phyloP scores from a whole-genome alignment of 92 coral and sea anemone genomes.

The Muricea muricata region DNA sequence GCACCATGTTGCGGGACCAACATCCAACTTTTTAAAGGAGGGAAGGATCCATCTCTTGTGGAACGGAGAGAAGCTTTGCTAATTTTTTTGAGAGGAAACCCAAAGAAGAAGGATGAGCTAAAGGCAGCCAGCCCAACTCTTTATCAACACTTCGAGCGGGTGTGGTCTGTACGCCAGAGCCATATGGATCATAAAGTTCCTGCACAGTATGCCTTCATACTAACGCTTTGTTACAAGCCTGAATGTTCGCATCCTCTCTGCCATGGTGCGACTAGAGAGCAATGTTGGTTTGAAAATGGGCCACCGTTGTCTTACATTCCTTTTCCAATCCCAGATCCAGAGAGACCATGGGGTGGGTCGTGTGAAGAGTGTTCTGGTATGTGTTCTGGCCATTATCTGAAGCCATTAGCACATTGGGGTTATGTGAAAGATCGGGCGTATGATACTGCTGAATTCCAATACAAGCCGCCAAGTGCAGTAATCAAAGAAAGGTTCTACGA shows the following conservation, averaged over 20 bases:
- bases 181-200: background rate
- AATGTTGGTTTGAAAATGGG: conserved; percentile 49
- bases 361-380: conserved; percentile 40
- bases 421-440: conserved; percentile 28
- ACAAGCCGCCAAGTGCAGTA: conserved; percentile 51
- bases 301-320: conserved; percentile 47
- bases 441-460: conserved; percentile 38
- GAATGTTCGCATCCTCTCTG: conserved; percentile 8
- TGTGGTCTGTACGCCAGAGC: background rate
- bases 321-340: conserved; percentile 59
- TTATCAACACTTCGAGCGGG: background rate
- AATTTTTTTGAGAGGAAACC: background rate
- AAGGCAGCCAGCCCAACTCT: background rate
- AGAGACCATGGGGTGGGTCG: conserved; percentile 36
- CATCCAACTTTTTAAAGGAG: conserved; percentile 27
- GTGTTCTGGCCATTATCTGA: conserved; percentile 57
- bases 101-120: background rate
- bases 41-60: background rate
- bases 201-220: background rate
- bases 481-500: conserved; percentile 59
- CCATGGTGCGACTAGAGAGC: conserved; percentile 11
- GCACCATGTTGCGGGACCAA: conserved; percentile 34
- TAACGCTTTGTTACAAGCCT: background rate
- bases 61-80: background rate
- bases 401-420: conserved; percentile 46